Evolutionary conservation across 2,113 vertebrate species (phyloP).

Genomic region (Eulemur rufifrons): DNA sequence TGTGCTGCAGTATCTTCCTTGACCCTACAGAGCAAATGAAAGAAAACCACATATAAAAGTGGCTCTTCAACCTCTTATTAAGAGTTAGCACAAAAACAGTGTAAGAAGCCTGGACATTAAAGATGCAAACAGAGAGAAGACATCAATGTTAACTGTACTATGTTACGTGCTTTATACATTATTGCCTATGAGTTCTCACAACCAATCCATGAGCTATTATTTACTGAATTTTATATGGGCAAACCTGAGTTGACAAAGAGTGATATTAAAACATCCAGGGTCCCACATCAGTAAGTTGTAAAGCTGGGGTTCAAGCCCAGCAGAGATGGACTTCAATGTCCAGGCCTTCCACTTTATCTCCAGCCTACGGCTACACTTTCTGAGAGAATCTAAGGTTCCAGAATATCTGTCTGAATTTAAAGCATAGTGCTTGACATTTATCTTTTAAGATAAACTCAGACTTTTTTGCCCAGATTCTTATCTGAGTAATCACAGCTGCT

Average conservation of each 20-base stretch:
- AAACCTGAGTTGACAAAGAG: background rate
- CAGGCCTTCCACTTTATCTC: background rate
- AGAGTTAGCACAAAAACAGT: background rate
- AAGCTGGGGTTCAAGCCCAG: background rate
- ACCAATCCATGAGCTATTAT: background rate
- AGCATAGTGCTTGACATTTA: background rate
- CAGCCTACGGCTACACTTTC: background rate
- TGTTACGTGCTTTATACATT: background rate
- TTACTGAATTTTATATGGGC: background rate
- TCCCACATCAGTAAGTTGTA: background rate
- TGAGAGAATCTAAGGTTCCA: background rate
- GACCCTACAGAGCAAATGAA: constrained; percentile 80
- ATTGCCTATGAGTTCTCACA: background rate
- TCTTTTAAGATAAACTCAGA: constrained; percentile 40
- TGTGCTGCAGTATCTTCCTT: constrained; percentile 85
- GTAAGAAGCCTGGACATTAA: background rate
- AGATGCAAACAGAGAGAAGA: background rate
- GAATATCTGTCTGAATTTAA: background rate
- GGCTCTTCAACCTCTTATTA: background rate
- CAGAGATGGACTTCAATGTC: background rate
- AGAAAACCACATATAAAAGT: background rate
- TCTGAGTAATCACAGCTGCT: background rate
- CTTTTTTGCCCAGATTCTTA: constrained; percentile 30
- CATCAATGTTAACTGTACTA: background rate
- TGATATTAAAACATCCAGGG: background rate